A percentile compares a stretch with the other conserved stretches of the same genome.
These are phyloP conservation scores for Chaitophorus viminalis DNA, from an alignment of 2,888 invertebrate genomes.

Conservation along the genomic window DNA sequence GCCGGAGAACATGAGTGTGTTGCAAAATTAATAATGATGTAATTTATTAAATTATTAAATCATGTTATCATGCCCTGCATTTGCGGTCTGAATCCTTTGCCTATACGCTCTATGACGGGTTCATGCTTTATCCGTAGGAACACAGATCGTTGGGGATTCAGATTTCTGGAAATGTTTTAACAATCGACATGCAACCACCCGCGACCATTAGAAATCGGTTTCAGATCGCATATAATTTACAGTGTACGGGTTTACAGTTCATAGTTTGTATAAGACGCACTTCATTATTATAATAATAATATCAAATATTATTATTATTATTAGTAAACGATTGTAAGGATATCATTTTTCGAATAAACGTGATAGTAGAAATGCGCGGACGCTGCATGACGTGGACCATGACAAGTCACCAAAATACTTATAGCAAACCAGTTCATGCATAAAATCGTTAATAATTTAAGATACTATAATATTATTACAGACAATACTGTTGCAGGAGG, in stretches of 20 bases:
- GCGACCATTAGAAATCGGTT: neutral
- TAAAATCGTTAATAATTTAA: too few species aligned
- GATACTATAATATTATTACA: too few species aligned
- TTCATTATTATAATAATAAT: neutral
- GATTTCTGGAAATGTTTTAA: conserved; percentile 10
- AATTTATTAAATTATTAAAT: too few species aligned
- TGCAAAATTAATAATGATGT: neutral
- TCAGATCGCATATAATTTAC: neutral
- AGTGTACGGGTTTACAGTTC: too few species aligned
- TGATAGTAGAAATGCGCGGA: neutral
- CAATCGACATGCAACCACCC: neutral
- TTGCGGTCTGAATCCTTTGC: conserved; percentile 22
- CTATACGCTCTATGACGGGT: neutral
- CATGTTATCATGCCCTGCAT: neutral
- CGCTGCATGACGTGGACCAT: neutral
- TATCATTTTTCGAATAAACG: conserved; percentile 9
- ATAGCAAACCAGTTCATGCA: too few species aligned
- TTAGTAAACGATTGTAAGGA: too few species aligned
- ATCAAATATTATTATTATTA: neutral
- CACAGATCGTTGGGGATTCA: conserved; percentile 44
- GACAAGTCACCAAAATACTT: too few species aligned
- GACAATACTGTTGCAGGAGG: too few species aligned
- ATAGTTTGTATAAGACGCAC: neutral
- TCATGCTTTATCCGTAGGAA: conserved; percentile 42
- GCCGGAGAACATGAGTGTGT: neutral